A percentile compares a stretch with the other conserved stretches of the same genome.
phyloP scores from a whole-genome alignment of 2,888 invertebrate genomes.

The Andrena marginata region DNA sequence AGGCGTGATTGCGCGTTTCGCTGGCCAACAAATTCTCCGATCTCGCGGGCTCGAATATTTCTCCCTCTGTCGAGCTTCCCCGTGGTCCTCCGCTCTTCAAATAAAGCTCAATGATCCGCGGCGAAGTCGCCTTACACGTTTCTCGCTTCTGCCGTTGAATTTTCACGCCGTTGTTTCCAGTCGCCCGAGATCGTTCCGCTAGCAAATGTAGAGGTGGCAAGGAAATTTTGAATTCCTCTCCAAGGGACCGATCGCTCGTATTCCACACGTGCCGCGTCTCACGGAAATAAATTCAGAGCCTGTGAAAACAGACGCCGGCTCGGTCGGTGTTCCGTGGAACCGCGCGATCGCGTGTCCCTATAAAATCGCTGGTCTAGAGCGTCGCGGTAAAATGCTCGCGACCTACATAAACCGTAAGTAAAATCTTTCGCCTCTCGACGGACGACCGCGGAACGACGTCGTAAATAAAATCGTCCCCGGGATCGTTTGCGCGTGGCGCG shows the following conservation, averaged over 20 bases:
- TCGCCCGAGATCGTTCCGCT: background rate
- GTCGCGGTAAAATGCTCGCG: conserved; percentile 35
- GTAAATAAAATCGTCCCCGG: conserved; percentile 50
- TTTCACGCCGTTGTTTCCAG: background rate
- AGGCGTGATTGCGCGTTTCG: conserved; percentile 26
- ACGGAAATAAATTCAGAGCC: conserved; percentile 8
- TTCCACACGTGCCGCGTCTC: background rate
- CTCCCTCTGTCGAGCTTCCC: background rate
- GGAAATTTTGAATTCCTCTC: background rate
- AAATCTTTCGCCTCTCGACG: conserved; percentile 31
- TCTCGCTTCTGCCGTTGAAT: background rate
- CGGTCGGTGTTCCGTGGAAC: background rate
- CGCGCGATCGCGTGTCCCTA: background rate
- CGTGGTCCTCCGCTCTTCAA: background rate
- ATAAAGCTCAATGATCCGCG: background rate
- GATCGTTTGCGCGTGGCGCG: conserved; percentile 21
- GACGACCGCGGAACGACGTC: conserved; percentile 40
- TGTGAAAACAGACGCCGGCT: background rate
- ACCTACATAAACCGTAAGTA: conserved; percentile 53
- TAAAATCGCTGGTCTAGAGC: conserved; percentile 30
- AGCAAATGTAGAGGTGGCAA: background rate
- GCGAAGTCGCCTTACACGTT: background rate
- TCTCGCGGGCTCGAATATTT: background rate
- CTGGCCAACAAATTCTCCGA: conserved; percentile 14
- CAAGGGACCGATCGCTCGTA: background rate